A percentile compares a stretch with the other conserved stretches of the same genome.
phyloP scores from a whole-genome alignment of 2,888 invertebrate species.

The Sabellastarte sp. region DNA sequence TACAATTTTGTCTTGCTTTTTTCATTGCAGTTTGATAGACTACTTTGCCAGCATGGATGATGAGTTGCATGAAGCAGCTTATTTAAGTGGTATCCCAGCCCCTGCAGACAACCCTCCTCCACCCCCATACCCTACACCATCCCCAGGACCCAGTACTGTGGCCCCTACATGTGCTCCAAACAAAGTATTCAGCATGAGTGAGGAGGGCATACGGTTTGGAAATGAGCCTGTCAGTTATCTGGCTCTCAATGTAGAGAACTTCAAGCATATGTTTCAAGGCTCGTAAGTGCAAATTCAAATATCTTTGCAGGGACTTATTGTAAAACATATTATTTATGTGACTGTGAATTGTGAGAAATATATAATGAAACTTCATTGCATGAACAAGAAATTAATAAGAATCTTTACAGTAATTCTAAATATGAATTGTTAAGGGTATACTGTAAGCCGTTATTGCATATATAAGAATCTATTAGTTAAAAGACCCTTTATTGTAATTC shows the following conservation, averaged over 20 bases:
- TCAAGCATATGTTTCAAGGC: constrained; percentile 3
- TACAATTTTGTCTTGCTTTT: too few species aligned
- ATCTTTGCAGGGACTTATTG: too few species aligned
- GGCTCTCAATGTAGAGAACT: constrained; percentile 9
- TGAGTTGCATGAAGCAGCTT: constrained; percentile 14
- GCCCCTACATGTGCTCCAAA: constrained; percentile 15
- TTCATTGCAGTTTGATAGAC: constrained; percentile 16
- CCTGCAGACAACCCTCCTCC: constrained; percentile 20
- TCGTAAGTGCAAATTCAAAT: constrained; percentile 14
- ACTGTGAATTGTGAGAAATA: too few species aligned
- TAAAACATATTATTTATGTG: too few species aligned
- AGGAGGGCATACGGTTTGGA: constrained; percentile 19
- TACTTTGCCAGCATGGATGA: constrained; percentile 5
- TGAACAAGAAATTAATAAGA: too few species aligned
- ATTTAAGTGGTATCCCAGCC: constrained; percentile 26
- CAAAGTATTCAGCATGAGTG: neutral
- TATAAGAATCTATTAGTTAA: too few species aligned
- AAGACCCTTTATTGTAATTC: too few species aligned
- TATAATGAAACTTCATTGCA: too few species aligned
- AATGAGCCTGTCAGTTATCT: constrained; percentile 21
- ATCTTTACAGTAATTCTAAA: too few species aligned
- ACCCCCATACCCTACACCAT: constrained; percentile 27
- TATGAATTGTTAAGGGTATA: too few species aligned
- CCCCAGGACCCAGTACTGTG: constrained; percentile 22
- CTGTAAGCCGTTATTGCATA: too few species aligned